These are phyloP conservation scores for Vimba vimba DNA, from an alignment of 2,113 vertebrate species.

Conservation along the genomic window DNA sequence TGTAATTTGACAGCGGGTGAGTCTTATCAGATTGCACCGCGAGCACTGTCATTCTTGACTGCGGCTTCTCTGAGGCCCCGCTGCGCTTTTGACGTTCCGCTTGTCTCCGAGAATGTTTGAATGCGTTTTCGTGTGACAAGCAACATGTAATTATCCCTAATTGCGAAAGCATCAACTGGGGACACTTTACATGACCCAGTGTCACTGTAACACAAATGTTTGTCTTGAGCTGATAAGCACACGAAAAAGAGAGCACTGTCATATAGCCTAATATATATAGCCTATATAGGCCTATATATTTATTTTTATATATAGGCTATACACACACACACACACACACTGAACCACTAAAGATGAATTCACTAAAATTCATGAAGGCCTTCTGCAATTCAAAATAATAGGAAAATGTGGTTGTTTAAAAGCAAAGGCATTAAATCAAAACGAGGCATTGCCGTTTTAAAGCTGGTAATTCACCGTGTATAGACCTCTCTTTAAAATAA, in stretches of 20 bases:
- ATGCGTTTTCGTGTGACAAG: conserved; percentile 35
- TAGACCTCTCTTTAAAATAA: background rate
- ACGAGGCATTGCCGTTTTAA: background rate
- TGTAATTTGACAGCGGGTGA: conserved; percentile 47
- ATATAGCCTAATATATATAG: background rate
- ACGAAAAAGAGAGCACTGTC: background rate
- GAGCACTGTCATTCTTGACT: conserved; percentile 41
- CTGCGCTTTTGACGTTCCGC: conserved; percentile 41
- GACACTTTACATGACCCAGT: conserved; percentile 41
- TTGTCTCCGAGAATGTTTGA: conserved; percentile 40
- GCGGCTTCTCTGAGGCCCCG: conserved; percentile 34
- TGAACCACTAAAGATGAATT: background rate
- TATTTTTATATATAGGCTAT: background rate
- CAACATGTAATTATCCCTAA: conserved; percentile 51
- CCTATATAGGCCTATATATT: background rate
- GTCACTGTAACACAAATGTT: conserved; percentile 42
- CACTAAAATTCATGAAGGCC: background rate
- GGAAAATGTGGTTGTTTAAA: background rate
- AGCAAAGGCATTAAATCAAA: background rate
- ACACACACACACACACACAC: background rate
- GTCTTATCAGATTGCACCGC: conserved; percentile 52
- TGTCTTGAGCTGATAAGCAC: conserved; percentile 21
- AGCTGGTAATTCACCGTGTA: background rate
- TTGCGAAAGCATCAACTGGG: conserved; percentile 39
- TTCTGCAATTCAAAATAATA: background rate